Evolutionary conservation across 2,113 vertebrate genomes (phyloP), one percentile per base, ranked within the genome.

Genomic region (Numida meleagris): DNA sequence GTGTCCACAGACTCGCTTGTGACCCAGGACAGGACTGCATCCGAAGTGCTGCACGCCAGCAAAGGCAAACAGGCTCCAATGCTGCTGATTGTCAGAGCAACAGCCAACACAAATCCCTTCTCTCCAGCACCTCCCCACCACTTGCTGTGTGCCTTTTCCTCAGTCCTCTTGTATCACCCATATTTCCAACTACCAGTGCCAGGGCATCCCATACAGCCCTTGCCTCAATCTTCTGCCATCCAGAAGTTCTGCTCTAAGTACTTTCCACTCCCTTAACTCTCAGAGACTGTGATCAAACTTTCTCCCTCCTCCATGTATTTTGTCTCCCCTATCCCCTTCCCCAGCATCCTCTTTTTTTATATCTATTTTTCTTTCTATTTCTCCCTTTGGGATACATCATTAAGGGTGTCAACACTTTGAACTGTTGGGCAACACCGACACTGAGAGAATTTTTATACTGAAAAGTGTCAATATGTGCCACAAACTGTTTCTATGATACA

Each of bases 391-490:
- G 57, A 89, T 76, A 13, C 42, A 45, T 59, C 21, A 27, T 80
- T 83, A 58, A 38, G 33, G 33, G 13, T 94, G 82, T 25, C 85
- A 90, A 86, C 85, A 77, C n/a, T 70, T 89, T 15, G 80, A 89
- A 85, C 33, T 94, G 85, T 91, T 90, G 88, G 85, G 72, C 94
- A 96, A 96, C 93, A 89, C 66, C 72, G 83, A 71, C 1, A 1
- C 40, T 5, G 42, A 88, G 68, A 67, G 20, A 80, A 71, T 83
- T 96, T 95, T 93, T 91, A 62, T 86, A 63, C 33, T 71, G 68
- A 36, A 10, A 90, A 82, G 85, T 95, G 90, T 34, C 92, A 76
- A 53, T 88, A 86, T 63, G 42, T 83, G 78, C 86, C 91, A 72
- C 88, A 68, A 88, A 62, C 72, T 93, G 72, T 95, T 94, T 89